phyloP scores from a whole-genome alignment of 2,888 invertebrate genomes.

The Andrena marginata region DNA sequence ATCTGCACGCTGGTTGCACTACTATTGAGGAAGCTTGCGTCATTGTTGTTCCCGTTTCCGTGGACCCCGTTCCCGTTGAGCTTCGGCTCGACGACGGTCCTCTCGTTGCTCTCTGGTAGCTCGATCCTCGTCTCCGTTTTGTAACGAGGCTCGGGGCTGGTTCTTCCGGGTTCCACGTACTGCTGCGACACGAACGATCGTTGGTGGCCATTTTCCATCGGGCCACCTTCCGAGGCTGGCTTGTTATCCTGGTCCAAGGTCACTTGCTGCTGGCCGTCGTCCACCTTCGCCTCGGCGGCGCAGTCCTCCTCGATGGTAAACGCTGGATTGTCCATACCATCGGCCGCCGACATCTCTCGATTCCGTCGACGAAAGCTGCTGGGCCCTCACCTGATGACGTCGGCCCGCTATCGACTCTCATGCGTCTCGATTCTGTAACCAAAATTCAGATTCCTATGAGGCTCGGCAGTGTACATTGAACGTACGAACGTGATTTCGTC shows the following conservation, averaged over 20 bases:
- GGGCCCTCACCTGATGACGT: conserved; percentile 68
- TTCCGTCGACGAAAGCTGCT: conserved; percentile 66
- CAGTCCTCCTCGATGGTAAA: conserved; percentile 81
- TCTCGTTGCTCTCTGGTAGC: conserved; percentile 79
- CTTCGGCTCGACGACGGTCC: conserved; percentile 74
- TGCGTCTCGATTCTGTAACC: conserved; percentile 77
- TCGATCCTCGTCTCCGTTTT: conserved; percentile 82
- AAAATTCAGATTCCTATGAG: not conserved
- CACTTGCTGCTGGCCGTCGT: conserved; percentile 62
- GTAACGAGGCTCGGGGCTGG: conserved; percentile 77
- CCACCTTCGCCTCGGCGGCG: conserved; percentile 54
- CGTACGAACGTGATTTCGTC: not conserved
- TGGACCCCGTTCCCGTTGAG: conserved; percentile 82
- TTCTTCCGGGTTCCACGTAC: conserved; percentile 78
- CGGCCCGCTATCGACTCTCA: conserved; percentile 74
- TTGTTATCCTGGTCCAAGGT: conserved; percentile 72
- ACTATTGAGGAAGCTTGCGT: conserved; percentile 83
- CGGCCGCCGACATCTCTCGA: conserved; percentile 77
- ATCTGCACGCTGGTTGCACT: conserved; percentile 80
- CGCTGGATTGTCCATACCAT: conserved; percentile 83
- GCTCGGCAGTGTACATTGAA: not conserved
- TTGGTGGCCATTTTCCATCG: conserved; percentile 78
- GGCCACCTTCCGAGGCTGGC: conserved; percentile 58
- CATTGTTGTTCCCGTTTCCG: conserved; percentile 83
- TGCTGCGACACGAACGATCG: conserved; percentile 80